A percentile compares a stretch with the other conserved stretches of the same genome.
Evolutionary conservation across 92 coral and sea anemone species (phyloP).

Genomic region (Muricea muricata): DNA sequence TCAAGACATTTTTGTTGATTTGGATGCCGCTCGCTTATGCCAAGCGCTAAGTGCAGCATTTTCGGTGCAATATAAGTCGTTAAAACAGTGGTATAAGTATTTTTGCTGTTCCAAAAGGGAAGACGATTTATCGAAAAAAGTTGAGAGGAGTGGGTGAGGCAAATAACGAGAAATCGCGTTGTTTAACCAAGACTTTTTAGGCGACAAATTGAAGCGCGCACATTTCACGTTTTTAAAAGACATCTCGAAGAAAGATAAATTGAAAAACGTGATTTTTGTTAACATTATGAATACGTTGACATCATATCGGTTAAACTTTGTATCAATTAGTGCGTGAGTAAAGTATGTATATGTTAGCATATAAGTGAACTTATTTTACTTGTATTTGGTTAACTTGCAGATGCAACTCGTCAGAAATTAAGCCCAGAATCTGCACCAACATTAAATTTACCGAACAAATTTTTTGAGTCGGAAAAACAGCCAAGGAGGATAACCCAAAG

Average conservation of each 20-base stretch:
- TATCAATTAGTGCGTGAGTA: background rate
- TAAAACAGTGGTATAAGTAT: background rate
- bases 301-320: background rate
- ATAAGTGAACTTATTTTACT: background rate
- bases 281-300: background rate
- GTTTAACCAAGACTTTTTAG: background rate
- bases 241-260: slow-evolving; percentile 14
- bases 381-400: background rate
- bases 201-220: slow-evolving; percentile 5
- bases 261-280: slow-evolving; percentile 6
- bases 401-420: background rate
- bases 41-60: background rate
- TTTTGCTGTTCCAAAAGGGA: background rate
- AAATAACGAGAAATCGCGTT: background rate
- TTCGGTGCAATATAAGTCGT: background rate
- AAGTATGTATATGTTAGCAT: background rate
- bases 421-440: background rate
- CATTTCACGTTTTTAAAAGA: background rate
- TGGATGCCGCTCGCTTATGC: background rate
- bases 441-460: background rate
- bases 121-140: background rate
- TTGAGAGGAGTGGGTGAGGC: background rate
- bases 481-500: background rate
- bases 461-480: background rate
- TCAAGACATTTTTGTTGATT: background rate